Conservation (phyloP, 2,888 invertebrate species). For the Drosophila mulleri region DNA sequence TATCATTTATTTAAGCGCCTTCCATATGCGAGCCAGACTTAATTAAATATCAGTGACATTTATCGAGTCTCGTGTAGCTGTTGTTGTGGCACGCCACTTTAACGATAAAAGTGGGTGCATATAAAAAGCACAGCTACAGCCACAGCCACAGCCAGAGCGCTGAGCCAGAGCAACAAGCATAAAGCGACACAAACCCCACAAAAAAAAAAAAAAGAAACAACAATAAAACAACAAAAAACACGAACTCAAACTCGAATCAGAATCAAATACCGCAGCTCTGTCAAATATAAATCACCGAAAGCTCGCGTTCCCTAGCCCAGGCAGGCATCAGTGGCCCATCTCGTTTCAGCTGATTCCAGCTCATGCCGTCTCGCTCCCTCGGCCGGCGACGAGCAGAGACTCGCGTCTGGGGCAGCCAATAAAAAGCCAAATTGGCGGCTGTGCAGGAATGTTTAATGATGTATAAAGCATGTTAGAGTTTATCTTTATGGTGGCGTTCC, state of each 20-base stretch:
- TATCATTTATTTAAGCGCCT: conserved; percentile 37
- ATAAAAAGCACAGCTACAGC: conserved; percentile 22
- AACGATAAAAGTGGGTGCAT: conserved; percentile 68
- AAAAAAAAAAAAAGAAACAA: no score
- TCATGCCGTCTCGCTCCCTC: background rate
- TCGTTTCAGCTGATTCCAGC: conserved; percentile 16
- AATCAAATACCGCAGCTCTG: conserved; percentile 67
- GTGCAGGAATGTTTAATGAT: conserved; percentile 83
- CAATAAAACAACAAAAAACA: background rate
- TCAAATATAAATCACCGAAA: conserved; percentile 79
- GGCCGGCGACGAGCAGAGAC: background rate
- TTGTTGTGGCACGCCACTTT: conserved; percentile 74
- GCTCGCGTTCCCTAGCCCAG: conserved; percentile 56
- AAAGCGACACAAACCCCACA: conserved; percentile 23
- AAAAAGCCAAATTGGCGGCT: conserved; percentile 64
- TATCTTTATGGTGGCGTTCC: conserved; percentile 82
- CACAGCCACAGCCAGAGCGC: background rate
- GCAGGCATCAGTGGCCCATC: conserved; percentile 38
- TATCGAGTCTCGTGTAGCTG: conserved; percentile 78
- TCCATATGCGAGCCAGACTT: conserved; percentile 61
- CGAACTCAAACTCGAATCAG: conserved; percentile 29
- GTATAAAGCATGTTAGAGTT: conserved; percentile 83
- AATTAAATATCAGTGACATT: conserved; percentile 80
- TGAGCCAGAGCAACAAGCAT: background rate
- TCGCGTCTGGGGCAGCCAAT: conserved; percentile 45